Base-by-base conservation (phyloP, 2,888 invertebrate genomes). In the Eristalis intricaria region DNA sequence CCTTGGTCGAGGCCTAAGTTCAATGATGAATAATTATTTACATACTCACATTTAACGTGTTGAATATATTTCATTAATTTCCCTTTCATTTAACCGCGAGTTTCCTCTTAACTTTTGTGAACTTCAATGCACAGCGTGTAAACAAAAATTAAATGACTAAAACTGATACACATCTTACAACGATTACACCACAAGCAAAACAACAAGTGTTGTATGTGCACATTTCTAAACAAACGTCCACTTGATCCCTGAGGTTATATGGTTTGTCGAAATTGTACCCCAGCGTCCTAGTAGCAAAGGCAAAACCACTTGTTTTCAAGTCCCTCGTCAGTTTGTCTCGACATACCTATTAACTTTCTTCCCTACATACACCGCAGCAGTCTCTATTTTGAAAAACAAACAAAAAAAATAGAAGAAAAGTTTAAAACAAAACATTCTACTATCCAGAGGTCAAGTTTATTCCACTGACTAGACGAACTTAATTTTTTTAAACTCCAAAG, bases 371-470 rank as follows among this genome's bases (percentile, higher is more conserved):
- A 22, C 50, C 15, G 22, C 60, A 64, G 58, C 23, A 73, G 56
- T 50, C 38, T 23, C 40, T 26, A 50, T 26, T 60, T 74, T 66
- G 23, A 22, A 56, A 43, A 26, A 3, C 73, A 76, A 29, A 22
- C 35, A 50, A 26, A 60, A 29, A 56, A 58, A 43, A 22, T 5
- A 70, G 29, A 38, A 22, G 35, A 75, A 82, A 78, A 75, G n/a
- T 86, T 86, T 83, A 23, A 71, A 87, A 84, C 78, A 87, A 86
- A 83, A 66, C 71, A 75, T 66, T 71, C 73, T 68, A 43, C 63
- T 78, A 79, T 68, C 68, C 87, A 79, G 71, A 79, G 87, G 87
- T 87, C 87, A 87, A 87, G 87, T 87, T 87, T 76, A 61, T 73
- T 79, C 50, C 43, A 43, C 63, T 58, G 87, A 73, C 87, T 75